These are phyloP conservation scores for Sceloporus undulatus DNA, from an alignment of 2,113 vertebrate species.

Conservation along the genomic window DNA sequence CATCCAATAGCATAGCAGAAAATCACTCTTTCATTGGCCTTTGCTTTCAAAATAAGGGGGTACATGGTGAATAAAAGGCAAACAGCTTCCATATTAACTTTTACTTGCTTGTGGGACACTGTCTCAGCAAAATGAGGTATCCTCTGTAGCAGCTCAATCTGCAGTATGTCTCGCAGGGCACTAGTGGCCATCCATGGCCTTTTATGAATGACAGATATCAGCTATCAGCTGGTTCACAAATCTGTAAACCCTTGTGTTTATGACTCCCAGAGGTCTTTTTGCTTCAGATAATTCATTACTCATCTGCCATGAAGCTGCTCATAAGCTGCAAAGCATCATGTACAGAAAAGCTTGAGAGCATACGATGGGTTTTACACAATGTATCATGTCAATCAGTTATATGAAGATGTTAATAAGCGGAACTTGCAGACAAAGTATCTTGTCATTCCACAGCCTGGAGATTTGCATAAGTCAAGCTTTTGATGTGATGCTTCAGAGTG, in stretches of 20 bases:
- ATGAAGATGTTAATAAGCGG: not conserved
- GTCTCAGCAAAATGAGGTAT: not conserved
- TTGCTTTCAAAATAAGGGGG: not conserved
- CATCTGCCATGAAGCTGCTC: not conserved
- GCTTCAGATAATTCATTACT: conserved; percentile 6
- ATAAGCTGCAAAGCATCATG: conserved; percentile 17
- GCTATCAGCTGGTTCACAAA: conserved; percentile 19
- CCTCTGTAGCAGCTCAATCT: not conserved
- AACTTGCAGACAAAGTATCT: conserved; percentile 34
- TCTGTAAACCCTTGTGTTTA: not conserved
- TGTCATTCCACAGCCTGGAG: conserved; percentile 2
- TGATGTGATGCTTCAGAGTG: not conserved
- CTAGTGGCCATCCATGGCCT: not conserved
- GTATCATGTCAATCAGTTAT: accelerated
- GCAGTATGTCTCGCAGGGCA: not conserved
- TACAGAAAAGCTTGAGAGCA: not conserved
- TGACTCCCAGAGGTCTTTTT: not conserved
- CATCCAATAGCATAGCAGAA: not conserved
- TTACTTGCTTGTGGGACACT: not conserved
- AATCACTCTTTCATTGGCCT: not conserved
- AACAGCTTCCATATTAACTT: not conserved
- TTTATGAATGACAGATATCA: conserved; percentile 28
- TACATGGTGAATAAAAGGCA: not conserved
- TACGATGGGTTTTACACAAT: not conserved
- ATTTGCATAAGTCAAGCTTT: conserved; percentile 44